Percentiles rank a stretch among this genome's conserved stretches.
Conservation (phyloP, 2,888 invertebrate species). For the Tinea trinotella region DNA sequence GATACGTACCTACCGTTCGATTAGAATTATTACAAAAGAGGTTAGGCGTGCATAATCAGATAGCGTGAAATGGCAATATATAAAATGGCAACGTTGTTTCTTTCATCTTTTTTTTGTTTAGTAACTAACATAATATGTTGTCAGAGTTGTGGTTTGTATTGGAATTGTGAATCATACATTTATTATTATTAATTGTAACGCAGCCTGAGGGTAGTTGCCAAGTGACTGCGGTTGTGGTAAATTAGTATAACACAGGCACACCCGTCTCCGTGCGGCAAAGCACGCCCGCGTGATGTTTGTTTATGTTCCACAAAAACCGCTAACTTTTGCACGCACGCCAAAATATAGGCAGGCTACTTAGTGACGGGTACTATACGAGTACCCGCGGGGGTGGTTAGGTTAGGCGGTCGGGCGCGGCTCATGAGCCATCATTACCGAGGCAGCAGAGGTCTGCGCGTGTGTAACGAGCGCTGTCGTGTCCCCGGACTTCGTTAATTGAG, state of each 20-base stretch:
- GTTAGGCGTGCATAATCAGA: slow-evolving; percentile 11
- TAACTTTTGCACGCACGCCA: slow-evolving; percentile 61
- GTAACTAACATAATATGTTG: neutral
- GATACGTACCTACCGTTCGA: slow-evolving; percentile 29
- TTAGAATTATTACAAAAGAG: slow-evolving; percentile 16
- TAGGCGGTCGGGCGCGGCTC: slow-evolving; percentile 49
- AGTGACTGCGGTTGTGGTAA: slow-evolving; percentile 49
- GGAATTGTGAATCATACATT: neutral
- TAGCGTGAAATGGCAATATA: slow-evolving; percentile 15
- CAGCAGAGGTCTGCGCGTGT: slow-evolving; percentile 26
- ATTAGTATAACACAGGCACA: slow-evolving; percentile 30
- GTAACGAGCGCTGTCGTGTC: slow-evolving; percentile 50
- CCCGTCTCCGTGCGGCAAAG: slow-evolving; percentile 40
- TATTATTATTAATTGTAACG: neutral
- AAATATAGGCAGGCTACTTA: slow-evolving; percentile 27
- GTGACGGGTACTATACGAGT: slow-evolving; percentile 45
- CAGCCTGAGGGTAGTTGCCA: slow-evolving; percentile 45
- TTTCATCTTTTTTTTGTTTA: no score
- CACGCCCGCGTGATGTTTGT: slow-evolving; percentile 54
- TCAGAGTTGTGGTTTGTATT: neutral
- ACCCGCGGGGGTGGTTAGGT: slow-evolving; percentile 59
- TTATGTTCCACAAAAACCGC: slow-evolving; percentile 67
- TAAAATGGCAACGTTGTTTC: neutral
- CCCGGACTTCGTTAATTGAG: slow-evolving; percentile 51
- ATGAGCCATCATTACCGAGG: slow-evolving; percentile 53